Percentiles rank a stretch among this genome's conserved stretches.
Conservation (phyloP, 2,113 vertebrate genomes). For the Dromaius novaehollandiae region DNA sequence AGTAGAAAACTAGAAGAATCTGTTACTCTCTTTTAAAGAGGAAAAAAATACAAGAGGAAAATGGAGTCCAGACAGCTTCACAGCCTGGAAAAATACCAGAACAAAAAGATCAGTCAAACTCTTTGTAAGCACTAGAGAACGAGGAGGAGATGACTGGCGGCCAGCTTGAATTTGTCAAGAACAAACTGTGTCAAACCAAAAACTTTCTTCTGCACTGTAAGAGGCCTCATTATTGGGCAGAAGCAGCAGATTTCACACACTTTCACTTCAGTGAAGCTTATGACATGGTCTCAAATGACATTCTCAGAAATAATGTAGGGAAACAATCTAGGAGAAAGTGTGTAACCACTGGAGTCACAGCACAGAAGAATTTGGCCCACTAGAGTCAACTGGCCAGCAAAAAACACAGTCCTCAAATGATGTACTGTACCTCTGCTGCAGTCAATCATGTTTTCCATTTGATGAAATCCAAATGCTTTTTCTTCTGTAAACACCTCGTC, state of each 20-base stretch:
- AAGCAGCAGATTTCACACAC: background rate
- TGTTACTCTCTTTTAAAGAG: background rate
- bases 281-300: accelerated
- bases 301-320: background rate
- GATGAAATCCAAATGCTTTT: background rate
- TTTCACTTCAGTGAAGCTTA: background rate
- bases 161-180: background rate
- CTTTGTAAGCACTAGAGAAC: background rate
- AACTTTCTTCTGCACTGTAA: background rate
- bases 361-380: background rate
- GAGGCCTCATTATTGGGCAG: background rate
- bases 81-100: background rate
- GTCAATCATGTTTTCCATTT: background rate
- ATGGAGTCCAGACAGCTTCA: background rate
- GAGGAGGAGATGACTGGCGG: background rate
- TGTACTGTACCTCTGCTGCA: background rate
- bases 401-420: background rate
- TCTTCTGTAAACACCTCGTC: background rate
- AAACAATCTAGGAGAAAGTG: background rate
- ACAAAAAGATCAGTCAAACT: background rate
- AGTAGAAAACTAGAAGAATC: background rate
- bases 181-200: background rate
- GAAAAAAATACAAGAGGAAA: background rate
- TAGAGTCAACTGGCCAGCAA: background rate
- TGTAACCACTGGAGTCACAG: background rate